Evolutionary conservation across 2,888 invertebrate genomes (phyloP), one percentile per base, ranked within the genome.

Genomic region (Sphaerophoria taeniata): DNA sequence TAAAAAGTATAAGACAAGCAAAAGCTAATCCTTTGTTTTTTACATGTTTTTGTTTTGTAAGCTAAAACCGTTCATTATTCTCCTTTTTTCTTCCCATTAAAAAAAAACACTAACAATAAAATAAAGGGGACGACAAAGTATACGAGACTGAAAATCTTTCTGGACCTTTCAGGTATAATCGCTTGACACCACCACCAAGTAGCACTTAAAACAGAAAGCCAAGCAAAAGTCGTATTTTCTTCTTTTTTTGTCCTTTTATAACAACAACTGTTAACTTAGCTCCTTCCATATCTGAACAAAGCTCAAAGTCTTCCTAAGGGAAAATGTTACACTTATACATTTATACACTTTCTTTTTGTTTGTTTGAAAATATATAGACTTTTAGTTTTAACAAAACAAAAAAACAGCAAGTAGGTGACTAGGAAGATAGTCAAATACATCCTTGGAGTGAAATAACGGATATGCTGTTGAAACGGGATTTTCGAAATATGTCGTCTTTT

Each of bases 371-470:
- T 34, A 49, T 2, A 49, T 49, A 14, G 9, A 60, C 24, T 24
- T 33, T 53, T 7, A 36, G 43, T 73, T 65, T 75, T 58, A 39
- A 0, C 4, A 34, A 39, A 14, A n/a, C 3, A 14, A 9, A 65
- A 36, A 5, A 60, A 11, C 51, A 70, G 60, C 71, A 75, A 55
- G 61, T 72, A 72, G 84, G 79, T 71, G 75, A 84, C 65, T 70
- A 72, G 79, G 79, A 84, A 79, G 79, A 67, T 53, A 84, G 43
- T 67, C 71, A 79, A 71, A 79, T 71, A 71, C 39, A 75, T 79
- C 71, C 79, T 79, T 24, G 34, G 84, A 61, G 60, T 75, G 36
- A 67, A 79, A 75, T 79, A 75, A 61, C 61, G 79, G 67, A 79
- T 84, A 16, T 60, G 14, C 43, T 47, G 61, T 47, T 56, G 56